Conservation (phyloP, 1,140 invertebrate species). For the Sitodiplosis mosellana region DNA sequence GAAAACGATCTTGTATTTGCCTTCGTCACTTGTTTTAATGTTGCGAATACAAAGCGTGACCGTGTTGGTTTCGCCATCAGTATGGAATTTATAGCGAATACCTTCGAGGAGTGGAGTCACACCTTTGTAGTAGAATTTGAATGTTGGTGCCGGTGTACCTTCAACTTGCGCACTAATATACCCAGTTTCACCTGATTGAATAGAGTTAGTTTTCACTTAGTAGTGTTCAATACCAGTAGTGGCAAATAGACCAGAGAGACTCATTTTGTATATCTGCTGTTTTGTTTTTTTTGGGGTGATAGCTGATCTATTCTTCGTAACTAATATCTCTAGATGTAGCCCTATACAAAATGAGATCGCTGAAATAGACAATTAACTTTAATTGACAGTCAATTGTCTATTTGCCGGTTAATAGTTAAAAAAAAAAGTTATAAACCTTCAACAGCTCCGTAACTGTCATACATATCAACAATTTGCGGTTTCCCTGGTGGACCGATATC, state of each 20-base stretch:
- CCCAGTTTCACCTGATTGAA: conserved; percentile 55
- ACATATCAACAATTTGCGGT: conserved; percentile 71
- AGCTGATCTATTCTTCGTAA: no score
- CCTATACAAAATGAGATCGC: no score
- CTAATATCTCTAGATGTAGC: no score
- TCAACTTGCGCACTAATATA: conserved; percentile 76
- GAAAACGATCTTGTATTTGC: conserved; percentile 83
- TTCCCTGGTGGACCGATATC: conserved; percentile 57
- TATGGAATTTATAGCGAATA: conserved; percentile 78
- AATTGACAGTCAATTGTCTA: background rate
- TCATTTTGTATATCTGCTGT: no score
- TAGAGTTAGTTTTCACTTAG: background rate
- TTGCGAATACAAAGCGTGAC: conserved; percentile 90
- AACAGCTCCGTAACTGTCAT: conserved; percentile 77
- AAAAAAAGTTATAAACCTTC: conserved; percentile 47
- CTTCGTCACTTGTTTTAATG: conserved; percentile 91
- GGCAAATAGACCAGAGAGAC: no score
- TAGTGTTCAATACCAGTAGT: no score
- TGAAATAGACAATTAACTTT: no score
- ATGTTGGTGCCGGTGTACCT: conserved; percentile 83
- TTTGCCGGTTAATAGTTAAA: background rate
- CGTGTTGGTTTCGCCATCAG: conserved; percentile 72
- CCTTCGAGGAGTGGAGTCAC: conserved; percentile 80
- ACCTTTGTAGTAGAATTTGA: conserved; percentile 87
- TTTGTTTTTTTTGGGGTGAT: no score